These are phyloP conservation scores for Drosophila miranda DNA, from an alignment of 1,140 invertebrate genomes.

Conservation along the genomic window DNA sequence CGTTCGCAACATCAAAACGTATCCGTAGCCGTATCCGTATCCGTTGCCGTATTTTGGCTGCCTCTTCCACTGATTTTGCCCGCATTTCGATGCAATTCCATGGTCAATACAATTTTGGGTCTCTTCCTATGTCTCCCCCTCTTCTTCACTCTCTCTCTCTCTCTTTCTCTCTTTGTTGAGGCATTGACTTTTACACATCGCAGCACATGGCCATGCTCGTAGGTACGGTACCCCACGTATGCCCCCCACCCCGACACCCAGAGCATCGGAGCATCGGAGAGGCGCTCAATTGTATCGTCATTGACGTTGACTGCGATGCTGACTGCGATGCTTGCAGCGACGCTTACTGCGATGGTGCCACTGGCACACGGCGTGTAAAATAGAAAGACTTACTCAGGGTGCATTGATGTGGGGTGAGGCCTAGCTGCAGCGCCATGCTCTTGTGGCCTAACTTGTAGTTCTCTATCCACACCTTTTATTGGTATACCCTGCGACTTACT, in stretches of 20 bases:
- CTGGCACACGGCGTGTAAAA: constrained; percentile 54
- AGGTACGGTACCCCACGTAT: constrained; percentile 15
- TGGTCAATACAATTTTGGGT: constrained; percentile 56
- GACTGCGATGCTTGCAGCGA: constrained; percentile 5
- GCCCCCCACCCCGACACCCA: constrained; percentile 21
- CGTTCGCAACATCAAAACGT: too few relatives aligned
- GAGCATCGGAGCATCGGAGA: constrained; percentile 36
- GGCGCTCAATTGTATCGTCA: constrained; percentile 57
- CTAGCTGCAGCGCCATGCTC: too few relatives aligned
- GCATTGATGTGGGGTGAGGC: too few relatives aligned
- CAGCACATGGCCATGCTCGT: constrained; percentile 65
- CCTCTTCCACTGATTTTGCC: constrained; percentile 3
- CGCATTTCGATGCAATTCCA: constrained; percentile 55
- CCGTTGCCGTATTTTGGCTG: too few relatives aligned
- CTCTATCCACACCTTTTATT: too few relatives aligned
- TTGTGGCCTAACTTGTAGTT: too few relatives aligned
- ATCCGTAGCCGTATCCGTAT: too few relatives aligned
- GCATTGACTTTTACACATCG: constrained; percentile 79
- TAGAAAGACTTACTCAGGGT: constrained; percentile 30
- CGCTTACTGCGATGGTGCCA: constrained; percentile 2
- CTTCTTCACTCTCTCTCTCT: constrained; percentile 7
- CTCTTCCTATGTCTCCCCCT: constrained; percentile 18
- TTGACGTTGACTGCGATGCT: constrained; percentile 10
- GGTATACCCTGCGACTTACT: constrained; percentile 35
- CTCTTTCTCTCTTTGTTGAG: constrained; percentile 26